A percentile compares a stretch with the other conserved stretches of the same genome.
Conservation (phyloP, 2,113 vertebrate species). For the Dromas ardeola region DNA sequence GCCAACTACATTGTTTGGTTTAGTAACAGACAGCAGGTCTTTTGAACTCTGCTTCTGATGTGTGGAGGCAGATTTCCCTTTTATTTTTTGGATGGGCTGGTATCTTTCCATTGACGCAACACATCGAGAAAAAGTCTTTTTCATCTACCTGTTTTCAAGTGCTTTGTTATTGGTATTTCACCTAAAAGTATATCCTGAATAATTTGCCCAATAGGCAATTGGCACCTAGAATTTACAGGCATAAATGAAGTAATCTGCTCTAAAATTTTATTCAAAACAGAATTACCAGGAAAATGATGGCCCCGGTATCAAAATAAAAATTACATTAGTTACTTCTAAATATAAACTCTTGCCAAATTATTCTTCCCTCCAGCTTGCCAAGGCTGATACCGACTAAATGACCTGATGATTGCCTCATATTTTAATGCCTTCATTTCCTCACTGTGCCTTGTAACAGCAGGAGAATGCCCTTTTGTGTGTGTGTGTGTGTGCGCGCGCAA, state of each 20-base stretch:
- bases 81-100: background rate
- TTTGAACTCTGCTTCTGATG: background rate
- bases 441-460: background rate
- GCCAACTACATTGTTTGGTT: background rate
- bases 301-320: slow-evolving; percentile 1
- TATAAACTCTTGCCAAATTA: slow-evolving; percentile 1
- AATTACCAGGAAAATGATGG: background rate
- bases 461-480: background rate
- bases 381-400: slow-evolving; percentile 33
- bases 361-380: slow-evolving; percentile 15
- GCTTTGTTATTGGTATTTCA: background rate
- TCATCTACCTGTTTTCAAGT: background rate
- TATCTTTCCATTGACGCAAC: background rate
- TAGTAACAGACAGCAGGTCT: background rate
- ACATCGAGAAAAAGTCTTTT: background rate
- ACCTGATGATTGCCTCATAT: slow-evolving; percentile 12
- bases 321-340: background rate
- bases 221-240: background rate
- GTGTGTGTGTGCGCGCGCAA: background rate
- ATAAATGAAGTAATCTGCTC: background rate
- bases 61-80: background rate
- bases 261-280: slow-evolving; percentile 3
- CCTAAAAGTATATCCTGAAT: background rate
- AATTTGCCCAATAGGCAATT: background rate
- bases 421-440: slow-evolving; percentile 37